These are phyloP conservation scores for Drosophila teissieri DNA, from an alignment of 1,140 invertebrate genomes.

Conservation along the genomic window DNA sequence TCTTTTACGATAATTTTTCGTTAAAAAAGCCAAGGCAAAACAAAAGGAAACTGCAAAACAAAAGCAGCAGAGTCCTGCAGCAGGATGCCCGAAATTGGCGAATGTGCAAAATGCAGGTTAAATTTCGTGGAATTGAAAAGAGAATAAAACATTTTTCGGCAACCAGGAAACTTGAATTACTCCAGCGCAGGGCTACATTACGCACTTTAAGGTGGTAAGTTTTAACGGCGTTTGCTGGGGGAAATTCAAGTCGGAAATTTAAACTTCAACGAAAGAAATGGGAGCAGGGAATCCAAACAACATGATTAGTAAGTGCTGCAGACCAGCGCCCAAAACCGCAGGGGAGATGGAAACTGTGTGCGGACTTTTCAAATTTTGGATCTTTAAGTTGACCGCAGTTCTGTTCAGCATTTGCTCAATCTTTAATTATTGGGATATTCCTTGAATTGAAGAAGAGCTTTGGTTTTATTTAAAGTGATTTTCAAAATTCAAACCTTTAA, in stretches of 20 bases:
- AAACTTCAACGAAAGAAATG: neutral
- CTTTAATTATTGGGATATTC: neutral
- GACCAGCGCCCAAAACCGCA: constrained; percentile 12
- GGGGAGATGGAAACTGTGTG: neutral
- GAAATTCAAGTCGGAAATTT: constrained; percentile 14
- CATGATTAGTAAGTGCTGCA: constrained; percentile 17
- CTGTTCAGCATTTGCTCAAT: neutral
- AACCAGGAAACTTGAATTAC: constrained; percentile 40
- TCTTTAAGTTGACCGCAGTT: constrained; percentile 7
- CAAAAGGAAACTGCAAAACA: constrained; percentile 32
- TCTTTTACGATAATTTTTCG: constrained; percentile 83
- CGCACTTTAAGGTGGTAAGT: constrained; percentile 35
- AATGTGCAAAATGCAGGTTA: constrained; percentile 37
- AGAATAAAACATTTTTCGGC: constrained; percentile 46
- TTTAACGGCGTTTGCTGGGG: neutral
- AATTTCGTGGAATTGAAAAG: constrained; percentile 4
- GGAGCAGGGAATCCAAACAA: neutral
- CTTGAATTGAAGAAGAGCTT: no score
- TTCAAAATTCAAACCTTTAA: no score
- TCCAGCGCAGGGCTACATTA: constrained; percentile 40
- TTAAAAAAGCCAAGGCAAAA: constrained; percentile 40
- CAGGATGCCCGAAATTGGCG: constrained; percentile 7
- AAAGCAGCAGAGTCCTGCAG: constrained; percentile 17
- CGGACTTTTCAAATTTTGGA: neutral
- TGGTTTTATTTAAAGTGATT: no score